A percentile compares a stretch with the other conserved stretches of the same genome.
These are phyloP conservation scores for Dendrocincla fuliginosa DNA, from an alignment of 2,797 vertebrate genomes.

Conservation along the genomic window DNA sequence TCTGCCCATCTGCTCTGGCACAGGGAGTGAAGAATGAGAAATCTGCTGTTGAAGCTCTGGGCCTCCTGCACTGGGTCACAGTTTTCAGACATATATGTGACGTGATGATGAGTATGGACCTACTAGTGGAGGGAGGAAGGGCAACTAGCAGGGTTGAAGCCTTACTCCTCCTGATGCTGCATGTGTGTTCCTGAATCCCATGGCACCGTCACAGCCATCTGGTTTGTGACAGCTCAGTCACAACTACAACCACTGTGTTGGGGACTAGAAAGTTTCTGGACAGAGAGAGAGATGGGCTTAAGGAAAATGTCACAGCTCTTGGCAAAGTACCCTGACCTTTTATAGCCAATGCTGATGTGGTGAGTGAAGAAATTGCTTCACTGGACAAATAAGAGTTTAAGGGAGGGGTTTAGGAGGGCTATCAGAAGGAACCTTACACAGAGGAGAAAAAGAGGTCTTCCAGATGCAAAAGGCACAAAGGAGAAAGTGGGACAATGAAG, in stretches of 20 bases:
- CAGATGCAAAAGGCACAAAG: not conserved
- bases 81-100: not conserved
- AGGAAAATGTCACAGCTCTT: conserved; percentile 21
- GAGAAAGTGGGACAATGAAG: not conserved
- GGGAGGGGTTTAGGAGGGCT: not conserved
- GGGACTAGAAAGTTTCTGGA: not conserved
- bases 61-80: not conserved
- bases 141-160: not conserved
- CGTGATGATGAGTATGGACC: not conserved
- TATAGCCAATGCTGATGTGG: not conserved
- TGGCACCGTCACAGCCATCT: not conserved
- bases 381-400: conserved; percentile 13
- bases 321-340: conserved; percentile 12
- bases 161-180: not conserved
- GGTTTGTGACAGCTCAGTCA: not conserved
- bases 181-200: not conserved
- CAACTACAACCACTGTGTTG: accelerated
- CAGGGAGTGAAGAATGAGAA: not conserved
- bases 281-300: not conserved
- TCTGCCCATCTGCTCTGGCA: conserved; percentile 24
- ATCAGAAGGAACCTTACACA: not conserved
- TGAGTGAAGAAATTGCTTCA: conserved; percentile 4
- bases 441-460: not conserved
- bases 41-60: not conserved
- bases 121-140: not conserved